A percentile compares a stretch with the other conserved stretches of the same genome.
Conservation (phyloP, 1,140 invertebrate genomes). For the Papilio polytes region DNA sequence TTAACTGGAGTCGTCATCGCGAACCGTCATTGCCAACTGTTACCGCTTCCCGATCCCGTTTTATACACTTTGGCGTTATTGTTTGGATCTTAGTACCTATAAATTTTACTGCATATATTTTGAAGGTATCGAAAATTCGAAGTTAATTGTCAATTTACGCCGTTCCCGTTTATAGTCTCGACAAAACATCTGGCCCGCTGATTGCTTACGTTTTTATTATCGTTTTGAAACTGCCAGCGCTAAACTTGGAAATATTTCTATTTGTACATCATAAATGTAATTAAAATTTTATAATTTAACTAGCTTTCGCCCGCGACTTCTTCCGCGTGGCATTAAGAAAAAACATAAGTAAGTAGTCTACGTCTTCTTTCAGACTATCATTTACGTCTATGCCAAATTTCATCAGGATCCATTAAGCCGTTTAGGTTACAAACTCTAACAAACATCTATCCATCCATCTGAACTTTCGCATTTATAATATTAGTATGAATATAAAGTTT, state of each 20-base stretch:
- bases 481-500: too few species aligned
- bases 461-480: too few species aligned
- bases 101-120: slow-evolving; percentile 69
- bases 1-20: slow-evolving; percentile 27
- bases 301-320: too few species aligned
- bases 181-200: slow-evolving; percentile 70
- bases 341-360: too few species aligned
- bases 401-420: too few species aligned
- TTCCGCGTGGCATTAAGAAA: too few species aligned
- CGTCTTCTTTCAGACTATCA: too few species aligned
- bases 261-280: slow-evolving; percentile 53
- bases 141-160: slow-evolving; percentile 72
- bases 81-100: slow-evolving; percentile 50
- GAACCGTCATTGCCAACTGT: slow-evolving; percentile 33
- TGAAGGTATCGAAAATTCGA: slow-evolving; percentile 64
- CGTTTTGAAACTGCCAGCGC: slow-evolving; percentile 58
- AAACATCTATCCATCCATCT: too few species aligned
- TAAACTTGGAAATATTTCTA: not conserved
- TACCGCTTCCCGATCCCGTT: slow-evolving; percentile 40
- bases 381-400: slow-evolving; percentile 2
- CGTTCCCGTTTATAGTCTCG: slow-evolving; percentile 64
- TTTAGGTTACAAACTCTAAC: too few species aligned
- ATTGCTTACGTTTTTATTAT: slow-evolving; percentile 74
- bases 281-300: slow-evolving; percentile 52
- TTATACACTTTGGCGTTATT: slow-evolving; percentile 51